Evolutionary conservation across 2,113 vertebrate genomes (phyloP), one percentile per base, ranked within the genome.

Genomic region (Todiramphus chloris): DNA sequence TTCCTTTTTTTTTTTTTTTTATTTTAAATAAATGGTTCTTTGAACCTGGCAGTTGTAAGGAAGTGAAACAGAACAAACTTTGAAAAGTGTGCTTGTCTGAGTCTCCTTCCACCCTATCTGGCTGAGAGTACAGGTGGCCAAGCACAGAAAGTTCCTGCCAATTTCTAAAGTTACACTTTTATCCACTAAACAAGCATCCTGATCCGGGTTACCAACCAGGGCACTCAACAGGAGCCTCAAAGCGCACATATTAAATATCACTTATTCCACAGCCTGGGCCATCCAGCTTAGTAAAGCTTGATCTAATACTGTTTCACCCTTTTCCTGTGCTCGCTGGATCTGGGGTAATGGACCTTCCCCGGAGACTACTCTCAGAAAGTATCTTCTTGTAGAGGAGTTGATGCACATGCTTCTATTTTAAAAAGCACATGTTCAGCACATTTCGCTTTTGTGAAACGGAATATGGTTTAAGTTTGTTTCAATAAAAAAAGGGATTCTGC

Each of bases 141-240:
- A 91, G 97, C 95, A 97, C 95, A 93, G 91, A 96, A 87, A 98
- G 97, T 98, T 98, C 98, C 98, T 98, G 98, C 97, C 98, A 98
- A 98, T 98, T 98, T 98, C 98, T 98, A 98, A 94, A 97, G 98
- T 98, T 98, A 98, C 98, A 97, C 97, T 98, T 98, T 98, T 98
- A 98, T 98, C 97, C 97, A 90, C 98, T 98, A 98, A 98, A 98
- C 97, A 98, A 98, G 98, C 98, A 98, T 98, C 97, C 98, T 98
- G 97, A 98, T 98, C 98, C 84, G 96, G 98, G 96, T 98, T 97
- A 97, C 96, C 94, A 97, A 98, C 90, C 91, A 97, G 97, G 97
- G 96, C 97, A 97, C 98, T 98, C 98, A 98, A 97, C 98, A 91
- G 98, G 98, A 98, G 98, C 94, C 95, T 95, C 93, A 81, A 88